Evolutionary conservation across 2,113 vertebrate species (phyloP), one percentile per base, ranked within the genome.

Genomic region (Pseudorhombus dupliciocellatus): DNA sequence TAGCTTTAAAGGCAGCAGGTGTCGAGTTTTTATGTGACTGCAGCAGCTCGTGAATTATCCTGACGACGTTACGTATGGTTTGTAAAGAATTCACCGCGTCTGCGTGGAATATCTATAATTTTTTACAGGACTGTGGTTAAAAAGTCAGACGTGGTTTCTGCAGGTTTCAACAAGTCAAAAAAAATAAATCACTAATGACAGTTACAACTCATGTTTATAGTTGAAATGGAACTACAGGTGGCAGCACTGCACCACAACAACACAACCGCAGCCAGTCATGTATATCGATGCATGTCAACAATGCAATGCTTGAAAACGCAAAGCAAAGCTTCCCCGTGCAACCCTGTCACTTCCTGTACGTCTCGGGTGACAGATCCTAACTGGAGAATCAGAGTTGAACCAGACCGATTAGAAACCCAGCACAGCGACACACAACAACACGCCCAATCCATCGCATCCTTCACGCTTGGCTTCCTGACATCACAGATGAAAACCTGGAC

Each of bases 381-480:
- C 34, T 8, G 7, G 40, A 42, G 15, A 42, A 42, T 16, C 40
- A 63, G n/a, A 78, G 14, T 21, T 62, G 14, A 70, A 57, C 54
- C n/a, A 54, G 5, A 73, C 57, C 28, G n/a, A 64, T 15, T 22
- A 37, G 51, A 53, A 56, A 46, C 56, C 31, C 37, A 51, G 8
- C 8, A 4, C 57, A 60, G 26, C 22, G 15, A 67, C 42, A 61
- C 7, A 65, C 60, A 78, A 78, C 11, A 75, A 78, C 10, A 69
- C 1, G 64, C 73, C 62, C 52, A 79, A 63, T 53, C 20, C 0
- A 0, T 68, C 21, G 46, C 71, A 88, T 80, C 78, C 86, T 88
- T 90, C 79, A 86, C 42, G 61, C 30, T 59, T 59, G 83, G 74
- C 30, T 88, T 62, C 76, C 73, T 62, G 65, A 73, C 69, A 73